Evolutionary conservation across 2,113 vertebrate genomes (phyloP).

Genomic region (Pitta sordida): DNA sequence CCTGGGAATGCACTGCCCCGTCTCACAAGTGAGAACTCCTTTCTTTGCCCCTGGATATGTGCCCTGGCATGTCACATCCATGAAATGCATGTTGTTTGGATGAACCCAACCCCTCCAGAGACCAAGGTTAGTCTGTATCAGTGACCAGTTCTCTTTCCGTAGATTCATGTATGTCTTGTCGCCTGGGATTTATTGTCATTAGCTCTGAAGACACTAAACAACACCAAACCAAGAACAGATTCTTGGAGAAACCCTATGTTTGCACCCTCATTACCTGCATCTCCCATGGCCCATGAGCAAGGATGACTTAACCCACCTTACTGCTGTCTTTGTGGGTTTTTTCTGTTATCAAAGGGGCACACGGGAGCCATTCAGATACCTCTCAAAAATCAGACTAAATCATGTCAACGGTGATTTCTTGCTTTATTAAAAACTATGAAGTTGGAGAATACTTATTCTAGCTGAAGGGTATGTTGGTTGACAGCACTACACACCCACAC

Average conservation of each 20-base stretch:
- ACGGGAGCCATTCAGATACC: background rate
- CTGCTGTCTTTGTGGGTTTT: background rate
- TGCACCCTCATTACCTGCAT: background rate
- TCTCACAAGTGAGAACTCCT: background rate
- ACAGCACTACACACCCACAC: background rate
- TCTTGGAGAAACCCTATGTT: background rate
- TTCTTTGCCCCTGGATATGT: background rate
- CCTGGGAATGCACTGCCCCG: background rate
- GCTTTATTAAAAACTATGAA: background rate
- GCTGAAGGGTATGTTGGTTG: background rate
- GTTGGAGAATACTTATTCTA: background rate
- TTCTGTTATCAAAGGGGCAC: background rate
- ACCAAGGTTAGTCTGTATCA: background rate
- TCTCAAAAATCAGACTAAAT: background rate
- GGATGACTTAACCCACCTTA: background rate
- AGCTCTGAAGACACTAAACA: background rate
- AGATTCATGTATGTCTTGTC: background rate
- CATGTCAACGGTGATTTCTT: background rate
- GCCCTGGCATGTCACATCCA: background rate
- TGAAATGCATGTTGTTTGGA: background rate
- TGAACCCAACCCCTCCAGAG: background rate
- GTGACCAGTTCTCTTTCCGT: background rate
- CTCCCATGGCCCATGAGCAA: background rate
- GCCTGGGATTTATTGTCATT: background rate
- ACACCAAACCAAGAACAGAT: background rate